Evolutionary conservation across 1,140 invertebrate species (phyloP).

Genomic region (Telenomus remus): DNA sequence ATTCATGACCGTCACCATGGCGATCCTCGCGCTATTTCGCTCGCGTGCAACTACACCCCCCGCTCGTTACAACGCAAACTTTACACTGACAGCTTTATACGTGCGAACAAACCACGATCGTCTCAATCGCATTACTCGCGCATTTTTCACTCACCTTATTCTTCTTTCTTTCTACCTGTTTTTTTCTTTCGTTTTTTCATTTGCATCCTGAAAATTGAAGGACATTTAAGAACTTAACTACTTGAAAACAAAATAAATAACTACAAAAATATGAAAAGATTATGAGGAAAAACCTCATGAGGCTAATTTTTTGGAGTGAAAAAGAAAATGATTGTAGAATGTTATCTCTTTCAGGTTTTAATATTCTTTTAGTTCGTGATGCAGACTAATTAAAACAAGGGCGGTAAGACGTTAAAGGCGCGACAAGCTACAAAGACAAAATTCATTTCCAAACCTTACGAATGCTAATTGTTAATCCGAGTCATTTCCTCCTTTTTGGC

Average conservation of each 20-base stretch:
- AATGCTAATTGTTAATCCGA: constrained; percentile 43
- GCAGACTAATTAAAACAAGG: constrained; percentile 9
- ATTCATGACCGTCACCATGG: constrained; percentile 64
- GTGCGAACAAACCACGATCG: constrained; percentile 34
- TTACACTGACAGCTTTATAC: constrained; percentile 45
- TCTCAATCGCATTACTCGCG: constrained; percentile 9
- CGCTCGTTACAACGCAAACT: constrained; percentile 38
- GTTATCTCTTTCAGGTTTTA: no score
- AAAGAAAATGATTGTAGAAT: no score
- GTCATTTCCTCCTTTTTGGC: constrained; percentile 20
- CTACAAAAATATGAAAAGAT: no score
- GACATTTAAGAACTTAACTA: no score
- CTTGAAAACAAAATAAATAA: no score
- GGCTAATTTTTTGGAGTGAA: no score
- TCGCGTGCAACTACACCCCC: constrained; percentile 18
- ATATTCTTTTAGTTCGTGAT: constrained; percentile 2
- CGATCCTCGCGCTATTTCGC: constrained; percentile 45
- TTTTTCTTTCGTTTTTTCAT: no score
- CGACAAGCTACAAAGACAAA: constrained; percentile 6
- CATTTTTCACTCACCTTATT: constrained; percentile 11
- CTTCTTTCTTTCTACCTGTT: no score
- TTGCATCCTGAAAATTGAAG: no score
- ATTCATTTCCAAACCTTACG: constrained; percentile 26
- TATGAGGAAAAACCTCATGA: no score
- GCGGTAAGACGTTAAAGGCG: not conserved